A percentile compares a stretch with the other conserved stretches of the same genome.
Conservation (phyloP, 2,888 invertebrate genomes). For the Coremacera marginata region DNA sequence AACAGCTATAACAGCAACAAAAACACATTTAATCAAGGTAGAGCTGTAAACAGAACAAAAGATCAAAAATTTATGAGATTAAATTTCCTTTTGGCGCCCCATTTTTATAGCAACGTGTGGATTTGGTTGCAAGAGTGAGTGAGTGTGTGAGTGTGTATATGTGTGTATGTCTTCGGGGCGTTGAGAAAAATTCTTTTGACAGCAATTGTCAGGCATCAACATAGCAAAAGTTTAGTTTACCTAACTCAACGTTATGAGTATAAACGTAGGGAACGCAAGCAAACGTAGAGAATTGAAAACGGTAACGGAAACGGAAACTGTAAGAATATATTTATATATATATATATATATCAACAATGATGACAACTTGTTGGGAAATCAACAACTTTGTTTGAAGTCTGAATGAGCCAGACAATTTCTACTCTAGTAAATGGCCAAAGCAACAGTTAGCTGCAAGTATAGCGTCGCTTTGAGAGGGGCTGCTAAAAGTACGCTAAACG, state of each 20-base stretch:
- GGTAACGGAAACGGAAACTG: too few relatives aligned
- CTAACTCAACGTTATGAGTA: background rate
- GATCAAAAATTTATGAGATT: conserved; percentile 20
- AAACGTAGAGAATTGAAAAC: background rate
- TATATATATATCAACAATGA: background rate
- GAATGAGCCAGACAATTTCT: too few relatives aligned
- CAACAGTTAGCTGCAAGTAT: background rate
- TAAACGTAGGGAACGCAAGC: background rate
- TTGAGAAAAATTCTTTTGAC: background rate
- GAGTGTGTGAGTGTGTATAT: too few relatives aligned
- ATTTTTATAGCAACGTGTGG: background rate
- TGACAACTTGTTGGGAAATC: background rate
- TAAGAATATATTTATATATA: background rate
- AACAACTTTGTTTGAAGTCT: too few relatives aligned
- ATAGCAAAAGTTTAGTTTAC: background rate
- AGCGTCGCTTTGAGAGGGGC: background rate
- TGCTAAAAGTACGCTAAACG: background rate
- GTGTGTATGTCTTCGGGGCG: too few relatives aligned
- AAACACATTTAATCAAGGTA: too few relatives aligned
- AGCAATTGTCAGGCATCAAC: background rate
- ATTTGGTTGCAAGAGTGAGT: too few relatives aligned
- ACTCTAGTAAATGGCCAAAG: background rate
- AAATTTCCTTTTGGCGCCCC: conserved; percentile 18
- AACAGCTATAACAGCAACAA: too few relatives aligned
- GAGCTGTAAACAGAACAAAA: too few relatives aligned